Base-by-base conservation (phyloP, 1,140 invertebrate species). In the Drosophila pallidifrons region DNA sequence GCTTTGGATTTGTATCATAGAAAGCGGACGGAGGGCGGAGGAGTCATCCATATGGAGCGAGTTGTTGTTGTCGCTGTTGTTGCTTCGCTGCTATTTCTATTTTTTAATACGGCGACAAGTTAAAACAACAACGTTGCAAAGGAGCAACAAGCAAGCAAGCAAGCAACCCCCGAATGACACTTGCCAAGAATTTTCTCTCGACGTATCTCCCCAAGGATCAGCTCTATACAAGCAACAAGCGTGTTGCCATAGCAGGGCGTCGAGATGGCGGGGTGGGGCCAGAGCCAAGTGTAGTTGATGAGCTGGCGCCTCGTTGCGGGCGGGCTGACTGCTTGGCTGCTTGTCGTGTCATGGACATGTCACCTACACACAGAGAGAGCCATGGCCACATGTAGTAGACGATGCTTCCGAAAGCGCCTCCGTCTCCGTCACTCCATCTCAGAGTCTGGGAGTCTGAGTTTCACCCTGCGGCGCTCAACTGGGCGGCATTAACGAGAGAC, bases 51-150 rank as follows among this genome's bases (percentile, higher is more conserved):
- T 91, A 82, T 91, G 87, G 87, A 82, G 74, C 64, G 16, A 69
- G 60, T 66, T 65, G 54, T 49, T 80, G 60, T 59, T 69, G 51
- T 5, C 45, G 30, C 52, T 80, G 60, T 59, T 69, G 51, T 5
- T 49, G 30, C 32, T 68, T 66, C 71, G 66, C 59, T 89, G 77
- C 68, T 73, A 63, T 86, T 82, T 79, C 60, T 87, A 82, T 87
- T 87, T 87, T 87, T 87, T 87, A 87, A 87, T 87, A 75, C 82
- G 58, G 81, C 82, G 70, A 71, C 82, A 87, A 86, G 67, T 87
- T 75, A 78, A 87, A 78, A 78, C 82, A 86, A 79, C 80, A 79
- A 60, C 15, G 32, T n/a, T 13, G 30, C 75, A 85, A 57, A 66
- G 69, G 35, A 66, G 49, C 63, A 71, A 51, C 28, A 47, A 81